A percentile compares a stretch with the other conserved stretches of the same genome.
phyloP scores from a whole-genome alignment of 1,140 invertebrate genomes.

The Drosophila busckii region DNA sequence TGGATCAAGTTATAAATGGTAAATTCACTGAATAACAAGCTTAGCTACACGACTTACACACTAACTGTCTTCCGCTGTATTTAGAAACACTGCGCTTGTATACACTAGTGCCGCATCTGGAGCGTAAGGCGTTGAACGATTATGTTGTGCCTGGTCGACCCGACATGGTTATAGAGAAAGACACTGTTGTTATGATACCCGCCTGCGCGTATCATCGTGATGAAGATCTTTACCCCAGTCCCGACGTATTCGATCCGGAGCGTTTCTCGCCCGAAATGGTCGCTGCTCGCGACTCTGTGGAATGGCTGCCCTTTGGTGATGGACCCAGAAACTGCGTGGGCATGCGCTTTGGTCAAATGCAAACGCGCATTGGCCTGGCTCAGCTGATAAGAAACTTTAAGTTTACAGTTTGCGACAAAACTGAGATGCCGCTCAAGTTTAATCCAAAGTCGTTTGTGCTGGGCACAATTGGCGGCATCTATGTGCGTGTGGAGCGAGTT shows the following conservation, averaged over 20 bases:
- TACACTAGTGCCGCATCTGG: conserved; percentile 82
- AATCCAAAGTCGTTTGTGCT: conserved; percentile 29
- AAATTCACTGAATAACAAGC: too few relatives aligned
- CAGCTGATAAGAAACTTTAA: conserved; percentile 72
- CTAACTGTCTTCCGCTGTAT: not conserved
- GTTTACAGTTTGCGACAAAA: conserved; percentile 55
- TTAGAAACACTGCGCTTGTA: conserved; percentile 85
- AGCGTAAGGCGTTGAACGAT: conserved; percentile 81
- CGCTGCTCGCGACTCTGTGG: conserved; percentile 69
- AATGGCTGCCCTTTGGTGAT: conserved; percentile 84
- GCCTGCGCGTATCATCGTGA: conserved; percentile 82
- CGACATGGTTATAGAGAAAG: conserved; percentile 81
- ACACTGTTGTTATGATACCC: conserved; percentile 82
- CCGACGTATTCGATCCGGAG: conserved; percentile 82
- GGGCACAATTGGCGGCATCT: conserved; percentile 19
- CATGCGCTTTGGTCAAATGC: conserved; percentile 78
- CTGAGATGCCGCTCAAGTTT: conserved; percentile 29
- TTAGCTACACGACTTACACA: too few relatives aligned
- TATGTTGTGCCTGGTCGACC: conserved; percentile 82
- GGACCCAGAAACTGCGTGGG: conserved; percentile 81
- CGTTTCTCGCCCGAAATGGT: conserved; percentile 79
- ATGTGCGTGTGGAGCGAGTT: conserved; percentile 37
- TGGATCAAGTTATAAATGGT: conserved; percentile 77
- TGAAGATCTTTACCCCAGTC: conserved; percentile 80
- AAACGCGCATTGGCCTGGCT: conserved; percentile 75